Conservation (phyloP, 2,888 invertebrate species). For the Nymphalis urticae region DNA sequence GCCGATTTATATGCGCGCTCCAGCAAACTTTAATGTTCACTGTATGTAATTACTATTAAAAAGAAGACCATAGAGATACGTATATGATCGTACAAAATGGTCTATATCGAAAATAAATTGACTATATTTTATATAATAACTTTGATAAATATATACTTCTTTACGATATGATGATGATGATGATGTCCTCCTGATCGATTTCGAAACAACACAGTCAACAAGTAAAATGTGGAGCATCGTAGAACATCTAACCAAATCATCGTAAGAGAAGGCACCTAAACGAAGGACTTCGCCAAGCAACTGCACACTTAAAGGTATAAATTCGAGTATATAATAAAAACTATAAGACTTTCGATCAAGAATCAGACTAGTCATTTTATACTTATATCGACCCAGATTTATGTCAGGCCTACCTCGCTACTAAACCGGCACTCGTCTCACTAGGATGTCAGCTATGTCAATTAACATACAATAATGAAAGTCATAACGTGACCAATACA, state of each 20-base stretch:
- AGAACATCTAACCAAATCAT: too few species aligned
- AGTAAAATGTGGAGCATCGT: too few species aligned
- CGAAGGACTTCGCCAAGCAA: too few species aligned
- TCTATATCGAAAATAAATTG: background rate
- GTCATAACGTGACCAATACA: constrained; percentile 28
- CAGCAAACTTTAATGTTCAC: constrained; percentile 73
- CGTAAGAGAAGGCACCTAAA: too few species aligned
- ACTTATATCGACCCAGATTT: constrained; percentile 25
- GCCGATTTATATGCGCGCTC: constrained; percentile 76
- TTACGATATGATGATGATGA: background rate
- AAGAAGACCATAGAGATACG: constrained; percentile 45
- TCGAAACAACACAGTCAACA: too few species aligned
- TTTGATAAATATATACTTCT: background rate
- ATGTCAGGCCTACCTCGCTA: constrained; percentile 21
- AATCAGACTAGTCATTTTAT: constrained; percentile 6
- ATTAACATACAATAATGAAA: constrained; percentile 39
- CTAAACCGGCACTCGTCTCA: constrained; percentile 26
- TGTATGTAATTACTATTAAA: constrained; percentile 71
- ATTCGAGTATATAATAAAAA: background rate
- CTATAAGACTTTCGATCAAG: constrained; percentile 1
- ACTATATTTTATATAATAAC: background rate
- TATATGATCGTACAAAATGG: constrained; percentile 3
- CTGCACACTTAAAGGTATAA: too few species aligned
- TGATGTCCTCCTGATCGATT: background rate
- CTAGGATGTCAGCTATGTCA: constrained; percentile 31